phyloP scores from a whole-genome alignment of 2,888 invertebrate species.

The Tridacna crocea region DNA sequence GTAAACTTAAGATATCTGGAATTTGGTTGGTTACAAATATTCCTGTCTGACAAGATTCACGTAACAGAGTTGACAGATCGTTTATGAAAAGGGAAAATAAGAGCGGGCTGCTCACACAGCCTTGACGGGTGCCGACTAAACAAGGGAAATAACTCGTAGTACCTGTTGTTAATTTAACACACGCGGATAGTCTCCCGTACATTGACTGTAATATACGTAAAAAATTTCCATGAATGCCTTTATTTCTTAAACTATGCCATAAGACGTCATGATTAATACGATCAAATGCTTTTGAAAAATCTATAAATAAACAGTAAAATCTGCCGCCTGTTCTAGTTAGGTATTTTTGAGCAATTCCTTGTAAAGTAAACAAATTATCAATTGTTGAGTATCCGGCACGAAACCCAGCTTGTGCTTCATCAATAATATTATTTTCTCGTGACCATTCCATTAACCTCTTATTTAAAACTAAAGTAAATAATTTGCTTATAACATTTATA shows the following conservation, averaged over 20 bases:
- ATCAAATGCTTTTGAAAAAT: constrained; percentile 16
- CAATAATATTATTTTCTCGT: constrained; percentile 1
- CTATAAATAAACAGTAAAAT: constrained; percentile 10
- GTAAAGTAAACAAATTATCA: constrained; percentile 10
- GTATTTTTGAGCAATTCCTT: not conserved
- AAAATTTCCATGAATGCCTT: constrained; percentile 3
- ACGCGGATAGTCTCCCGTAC: not conserved
- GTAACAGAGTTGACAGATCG: constrained; percentile 6
- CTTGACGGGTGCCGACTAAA: constrained; percentile 19
- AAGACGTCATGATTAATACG: not conserved
- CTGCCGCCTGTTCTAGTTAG: constrained; percentile 1
- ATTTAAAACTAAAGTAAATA: not conserved
- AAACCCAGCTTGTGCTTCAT: constrained; percentile 10
- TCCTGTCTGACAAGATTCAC: not conserved
- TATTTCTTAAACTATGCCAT: not conserved
- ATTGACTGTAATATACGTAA: not conserved
- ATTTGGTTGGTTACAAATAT: constrained; percentile 19
- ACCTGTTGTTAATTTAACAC: not conserved
- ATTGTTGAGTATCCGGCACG: constrained; percentile 5
- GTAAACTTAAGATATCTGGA: constrained; percentile 9
- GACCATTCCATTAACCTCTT: not conserved
- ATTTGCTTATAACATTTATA: constrained; percentile 8
- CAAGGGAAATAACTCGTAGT: constrained; percentile 5
- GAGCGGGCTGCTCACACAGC: constrained; percentile 7
- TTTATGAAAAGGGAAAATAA: constrained; percentile 23